phyloP scores from a whole-genome alignment of 2,888 invertebrate genomes.

The Furcula furcula region DNA sequence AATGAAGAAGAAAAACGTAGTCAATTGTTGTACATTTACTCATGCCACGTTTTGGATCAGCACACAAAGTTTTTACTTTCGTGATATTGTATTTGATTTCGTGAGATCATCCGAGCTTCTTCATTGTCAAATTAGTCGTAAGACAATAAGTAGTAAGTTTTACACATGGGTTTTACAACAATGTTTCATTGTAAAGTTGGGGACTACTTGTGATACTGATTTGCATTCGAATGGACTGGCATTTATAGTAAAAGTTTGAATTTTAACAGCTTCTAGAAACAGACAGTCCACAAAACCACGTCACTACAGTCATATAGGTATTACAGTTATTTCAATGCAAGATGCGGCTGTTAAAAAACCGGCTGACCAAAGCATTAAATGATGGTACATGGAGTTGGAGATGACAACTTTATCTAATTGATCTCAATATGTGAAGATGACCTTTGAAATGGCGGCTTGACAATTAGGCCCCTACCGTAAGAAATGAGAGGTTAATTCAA shows the following conservation, averaged over 20 bases:
- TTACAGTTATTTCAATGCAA: no score
- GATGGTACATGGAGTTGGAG: conserved; percentile 24
- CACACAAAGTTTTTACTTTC: no score
- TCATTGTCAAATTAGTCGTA: conserved; percentile 14
- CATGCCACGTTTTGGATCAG: no score
- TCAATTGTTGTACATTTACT: no score
- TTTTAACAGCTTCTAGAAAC: no score
- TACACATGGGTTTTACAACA: conserved; percentile 26
- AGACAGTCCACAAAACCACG: no score
- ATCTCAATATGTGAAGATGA: conserved; percentile 66
- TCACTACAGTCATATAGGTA: no score
- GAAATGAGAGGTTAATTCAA: conserved; percentile 71
- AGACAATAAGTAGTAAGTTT: conserved; percentile 22
- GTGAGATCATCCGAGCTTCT: conserved; percentile 3
- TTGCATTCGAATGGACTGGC: conserved; percentile 27
- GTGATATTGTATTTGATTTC: neutral
- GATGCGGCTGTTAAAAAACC: no score
- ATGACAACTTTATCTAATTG: conserved; percentile 53
- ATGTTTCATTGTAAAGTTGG: conserved; percentile 23
- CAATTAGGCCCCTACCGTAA: conserved; percentile 55
- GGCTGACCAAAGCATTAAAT: no score
- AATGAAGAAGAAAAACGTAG: no score
- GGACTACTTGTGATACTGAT: conserved; percentile 34
- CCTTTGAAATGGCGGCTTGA: conserved; percentile 54
- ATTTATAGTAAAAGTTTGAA: no score